A percentile compares a stretch with the other conserved stretches of the same genome.
Evolutionary conservation across 2,113 vertebrate species (phyloP).

Genomic region (Balaeniceps rex): DNA sequence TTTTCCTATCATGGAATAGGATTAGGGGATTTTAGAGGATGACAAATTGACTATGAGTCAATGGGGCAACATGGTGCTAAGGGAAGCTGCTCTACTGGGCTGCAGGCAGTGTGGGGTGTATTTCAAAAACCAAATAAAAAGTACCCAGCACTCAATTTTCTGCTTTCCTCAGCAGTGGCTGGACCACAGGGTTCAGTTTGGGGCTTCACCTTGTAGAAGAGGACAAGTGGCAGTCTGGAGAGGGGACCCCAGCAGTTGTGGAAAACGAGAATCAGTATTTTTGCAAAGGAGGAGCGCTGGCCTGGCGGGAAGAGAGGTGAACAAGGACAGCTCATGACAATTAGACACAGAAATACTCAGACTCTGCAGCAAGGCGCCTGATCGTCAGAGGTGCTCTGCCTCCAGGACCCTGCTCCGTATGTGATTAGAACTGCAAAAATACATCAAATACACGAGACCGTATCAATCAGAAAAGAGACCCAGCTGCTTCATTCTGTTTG

Average conservation of each 20-base stretch:
- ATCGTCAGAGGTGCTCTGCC: not conserved
- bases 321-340: not conserved
- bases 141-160: slow-evolving; percentile 7
- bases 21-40: slow-evolving; percentile 52
- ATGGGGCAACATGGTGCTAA: not conserved
- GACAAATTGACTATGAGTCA: slow-evolving; percentile 55
- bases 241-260: not conserved
- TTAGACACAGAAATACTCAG: not conserved
- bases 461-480: not conserved
- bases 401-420: not conserved
- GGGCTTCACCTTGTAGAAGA: not conserved
- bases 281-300: not conserved
- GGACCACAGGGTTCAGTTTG: not conserved
- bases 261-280: slow-evolving; percentile 21
- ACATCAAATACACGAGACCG: fast-evolving
- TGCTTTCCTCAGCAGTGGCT: slow-evolving; percentile 35
- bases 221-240: not conserved
- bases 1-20: slow-evolving; percentile 47
- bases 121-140: not conserved
- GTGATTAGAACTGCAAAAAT: not conserved
- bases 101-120: not conserved
- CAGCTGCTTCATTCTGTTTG: not conserved
- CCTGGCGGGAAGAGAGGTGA: not conserved
- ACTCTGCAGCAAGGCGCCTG: not conserved
- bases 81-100: not conserved